Base-by-base conservation (phyloP, 2,797 vertebrate genomes). In the Melanotaenia nigrans region DNA sequence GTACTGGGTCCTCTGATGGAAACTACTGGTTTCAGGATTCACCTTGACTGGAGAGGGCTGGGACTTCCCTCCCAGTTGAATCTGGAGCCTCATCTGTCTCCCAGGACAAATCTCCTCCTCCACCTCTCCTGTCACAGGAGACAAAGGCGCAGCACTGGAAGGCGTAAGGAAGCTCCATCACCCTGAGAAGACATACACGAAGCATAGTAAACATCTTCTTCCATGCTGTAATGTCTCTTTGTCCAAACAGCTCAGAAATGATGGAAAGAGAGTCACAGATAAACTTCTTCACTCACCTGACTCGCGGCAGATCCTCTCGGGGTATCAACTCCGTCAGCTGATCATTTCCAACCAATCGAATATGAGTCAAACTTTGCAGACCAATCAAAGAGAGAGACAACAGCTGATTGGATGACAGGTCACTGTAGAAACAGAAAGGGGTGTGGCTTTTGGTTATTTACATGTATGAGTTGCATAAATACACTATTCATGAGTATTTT, bases 121-220 rank as follows among this genome's bases (percentile, higher is more conserved):
- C 47, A 53, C 67, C 95, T 81, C 92, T 77, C 85, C 92, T 94
- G 85, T 97, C 96, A 86, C 96, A 97, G 59, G 88, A 92, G 72
- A 95, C 90, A 82, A 97, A 99, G 62, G 95, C 95, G 77, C 97
- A 99, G 72, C 97, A 98, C 84, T 99, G 97, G 77, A 98, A 99
- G 66, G 97, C 95, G 53, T 96, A 97, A 1, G 97, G 96, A 90
- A 98, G 95, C 94, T 99, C 97, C 92, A 97, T 94, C 75, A 97
- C 90, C 89, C 97, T 98, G 91, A 18, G 66, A 24, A 87, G n/a
- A 77, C 55, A 72, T 2, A 4, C 60, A 74, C 30, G 47, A 3
- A 22, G 47, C 11, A 11, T 3, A 38, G 11, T 11, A 12, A 3
- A 38, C 36, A 38, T 11, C 36, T 38, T 38, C 36, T 12, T 11